These are phyloP conservation scores for Pteronura brasiliensis DNA, from an alignment of 2,113 vertebrate genomes.

Conservation along the genomic window DNA sequence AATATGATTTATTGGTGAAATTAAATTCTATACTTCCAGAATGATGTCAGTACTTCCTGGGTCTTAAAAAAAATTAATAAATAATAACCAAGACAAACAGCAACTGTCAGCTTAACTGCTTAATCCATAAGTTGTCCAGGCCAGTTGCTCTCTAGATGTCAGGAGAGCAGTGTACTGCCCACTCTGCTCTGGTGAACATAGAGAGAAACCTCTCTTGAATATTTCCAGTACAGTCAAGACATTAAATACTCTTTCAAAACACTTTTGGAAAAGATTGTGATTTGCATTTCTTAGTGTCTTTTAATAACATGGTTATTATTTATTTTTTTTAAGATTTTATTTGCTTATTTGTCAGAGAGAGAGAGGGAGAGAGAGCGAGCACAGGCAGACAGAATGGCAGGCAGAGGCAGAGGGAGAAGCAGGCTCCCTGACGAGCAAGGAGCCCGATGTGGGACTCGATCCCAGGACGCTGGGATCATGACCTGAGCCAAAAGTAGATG, in stretches of 20 bases:
- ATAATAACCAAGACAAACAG: background rate
- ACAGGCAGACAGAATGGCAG: no score
- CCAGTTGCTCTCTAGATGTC: constrained; percentile 54
- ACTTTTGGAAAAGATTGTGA: constrained; percentile 8
- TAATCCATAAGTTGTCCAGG: constrained; percentile 47
- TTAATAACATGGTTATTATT: background rate
- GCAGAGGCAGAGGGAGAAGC: background rate
- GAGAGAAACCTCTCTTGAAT: background rate
- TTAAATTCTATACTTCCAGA: constrained; percentile 34
- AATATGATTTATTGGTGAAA: constrained; percentile 51
- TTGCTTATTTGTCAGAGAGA: background rate
- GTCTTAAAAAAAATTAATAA: constrained; percentile 48
- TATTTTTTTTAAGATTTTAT: background rate
- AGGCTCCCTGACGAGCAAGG: background rate
- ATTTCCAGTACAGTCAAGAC: background rate
- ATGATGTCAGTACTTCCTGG: constrained; percentile 56
- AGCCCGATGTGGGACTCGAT: background rate
- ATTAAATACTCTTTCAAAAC: background rate
- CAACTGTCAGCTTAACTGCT: constrained; percentile 57
- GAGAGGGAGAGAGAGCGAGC: background rate
- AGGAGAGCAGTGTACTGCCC: background rate
- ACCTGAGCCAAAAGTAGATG: background rate
- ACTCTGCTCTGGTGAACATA: background rate
- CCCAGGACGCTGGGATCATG: background rate
- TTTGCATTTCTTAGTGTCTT: constrained; percentile 12